Evolutionary conservation across 2,888 invertebrate species (phyloP).

Genomic region (Cantharis rufa): DNA sequence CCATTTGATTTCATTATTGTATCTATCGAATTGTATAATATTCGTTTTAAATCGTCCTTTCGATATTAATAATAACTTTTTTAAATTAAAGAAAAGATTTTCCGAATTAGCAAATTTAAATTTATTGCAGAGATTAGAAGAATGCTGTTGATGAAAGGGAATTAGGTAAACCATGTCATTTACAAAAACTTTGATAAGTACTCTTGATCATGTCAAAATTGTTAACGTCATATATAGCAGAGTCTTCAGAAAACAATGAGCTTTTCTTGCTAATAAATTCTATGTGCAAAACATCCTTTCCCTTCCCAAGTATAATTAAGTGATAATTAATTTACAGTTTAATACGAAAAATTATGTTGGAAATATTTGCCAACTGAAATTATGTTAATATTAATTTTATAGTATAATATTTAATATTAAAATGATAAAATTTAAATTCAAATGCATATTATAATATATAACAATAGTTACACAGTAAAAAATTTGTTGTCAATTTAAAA

Average conservation of each 20-base stretch:
- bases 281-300: slow-evolving; percentile 5
- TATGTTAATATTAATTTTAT: not conserved
- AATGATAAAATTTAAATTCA: too few relatives aligned
- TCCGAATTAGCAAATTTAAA: not conserved
- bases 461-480: too few relatives aligned
- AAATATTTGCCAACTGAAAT: not conserved
- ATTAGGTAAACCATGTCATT: not conserved
- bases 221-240: slow-evolving; percentile 23
- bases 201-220: slow-evolving; percentile 25
- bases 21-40: too few relatives aligned
- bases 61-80: not conserved
- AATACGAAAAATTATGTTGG: not conserved
- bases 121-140: not conserved
- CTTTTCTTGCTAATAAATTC: slow-evolving; percentile 17
- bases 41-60: not conserved
- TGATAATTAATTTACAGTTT: not conserved
- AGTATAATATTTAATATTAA: not conserved
- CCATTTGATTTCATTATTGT: too few relatives aligned
- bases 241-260: slow-evolving; percentile 25
- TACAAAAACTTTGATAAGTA: not conserved
- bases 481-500: too few relatives aligned
- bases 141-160: not conserved
- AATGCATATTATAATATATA: too few relatives aligned
- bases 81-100: not conserved
- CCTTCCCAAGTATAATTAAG: not conserved